Conservation (phyloP, 2,797 vertebrate species). For the Lerista edwardsae region DNA sequence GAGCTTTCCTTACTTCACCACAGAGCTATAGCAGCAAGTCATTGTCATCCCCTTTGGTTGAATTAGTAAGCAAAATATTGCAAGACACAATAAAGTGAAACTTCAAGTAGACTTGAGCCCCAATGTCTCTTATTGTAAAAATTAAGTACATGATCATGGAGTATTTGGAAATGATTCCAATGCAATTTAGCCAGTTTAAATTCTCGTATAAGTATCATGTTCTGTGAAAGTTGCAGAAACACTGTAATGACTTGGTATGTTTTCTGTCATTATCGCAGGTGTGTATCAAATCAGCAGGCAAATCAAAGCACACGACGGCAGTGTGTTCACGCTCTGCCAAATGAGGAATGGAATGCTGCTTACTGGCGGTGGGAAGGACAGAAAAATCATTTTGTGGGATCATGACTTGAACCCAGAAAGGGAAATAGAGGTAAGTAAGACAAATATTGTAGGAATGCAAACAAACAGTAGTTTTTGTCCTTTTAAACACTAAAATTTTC, state of each 20-base stretch:
- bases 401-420: slow-evolving; percentile 89
- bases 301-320: slow-evolving; percentile 95
- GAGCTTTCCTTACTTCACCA: neutral
- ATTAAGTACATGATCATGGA: too few relatives aligned
- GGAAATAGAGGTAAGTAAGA: slow-evolving; percentile 90
- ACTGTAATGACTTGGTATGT: neutral
- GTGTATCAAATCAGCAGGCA: slow-evolving; percentile 92
- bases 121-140: neutral
- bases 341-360: slow-evolving; percentile 93
- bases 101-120: neutral
- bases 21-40: too few relatives aligned
- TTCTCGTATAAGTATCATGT: slow-evolving; percentile 40
- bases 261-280: slow-evolving; percentile 70
- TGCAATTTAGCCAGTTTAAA: neutral
- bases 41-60: neutral
- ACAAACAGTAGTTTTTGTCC: neutral
- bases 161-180: too few relatives aligned
- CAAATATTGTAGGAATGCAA: neutral
- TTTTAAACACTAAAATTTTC: neutral
- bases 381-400: slow-evolving; percentile 94
- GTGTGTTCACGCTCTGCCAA: slow-evolving; percentile 94
- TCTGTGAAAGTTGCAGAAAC: slow-evolving; percentile 11
- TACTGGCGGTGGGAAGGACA: slow-evolving; percentile 95
- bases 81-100: neutral
- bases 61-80: neutral